Evolutionary conservation across 2,113 vertebrate species (phyloP).

Genomic region (Tretioscincus oriximinensis): DNA sequence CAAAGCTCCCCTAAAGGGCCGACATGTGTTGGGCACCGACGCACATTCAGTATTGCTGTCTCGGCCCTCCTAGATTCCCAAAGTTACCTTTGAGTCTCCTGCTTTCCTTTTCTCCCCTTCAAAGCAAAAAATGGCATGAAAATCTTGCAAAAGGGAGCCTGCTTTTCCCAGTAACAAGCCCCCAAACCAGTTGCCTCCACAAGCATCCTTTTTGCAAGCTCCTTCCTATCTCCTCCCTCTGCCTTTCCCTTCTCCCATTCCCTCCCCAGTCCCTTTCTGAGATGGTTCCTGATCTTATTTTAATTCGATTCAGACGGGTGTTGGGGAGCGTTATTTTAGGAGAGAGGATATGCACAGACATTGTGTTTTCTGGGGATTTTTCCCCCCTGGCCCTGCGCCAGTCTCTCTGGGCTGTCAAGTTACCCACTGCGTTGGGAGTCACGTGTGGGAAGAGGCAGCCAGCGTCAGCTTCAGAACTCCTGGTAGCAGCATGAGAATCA

Average conservation of each 20-base stretch:
- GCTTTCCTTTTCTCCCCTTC: not conserved
- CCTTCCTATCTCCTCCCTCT: constrained; percentile 52
- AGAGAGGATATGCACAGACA: constrained; percentile 76
- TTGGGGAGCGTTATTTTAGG: constrained; percentile 77
- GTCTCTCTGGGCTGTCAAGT: constrained; percentile 71
- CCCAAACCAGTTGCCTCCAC: not conserved
- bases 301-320: constrained; percentile 75
- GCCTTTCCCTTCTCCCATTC: constrained; percentile 61
- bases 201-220: constrained; percentile 7
- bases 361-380: constrained; percentile 76
- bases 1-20: constrained; percentile 81
- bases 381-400: constrained; percentile 78
- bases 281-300: constrained; percentile 69
- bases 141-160: constrained; percentile 15
- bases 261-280: constrained; percentile 52
- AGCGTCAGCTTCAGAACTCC: constrained; percentile 71
- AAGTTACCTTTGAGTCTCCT: not conserved
- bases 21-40: constrained; percentile 74
- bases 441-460: constrained; percentile 72
- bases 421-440: constrained; percentile 73
- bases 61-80: constrained; percentile 36
- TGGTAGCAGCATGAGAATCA: constrained; percentile 72
- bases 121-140: not conserved
- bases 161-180: not conserved
- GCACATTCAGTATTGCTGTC: constrained; percentile 34